Evolutionary conservation across 1,140 invertebrate species (phyloP), one percentile per base, ranked within the genome.

Genomic region (Amphibalanus amphitrite): DNA sequence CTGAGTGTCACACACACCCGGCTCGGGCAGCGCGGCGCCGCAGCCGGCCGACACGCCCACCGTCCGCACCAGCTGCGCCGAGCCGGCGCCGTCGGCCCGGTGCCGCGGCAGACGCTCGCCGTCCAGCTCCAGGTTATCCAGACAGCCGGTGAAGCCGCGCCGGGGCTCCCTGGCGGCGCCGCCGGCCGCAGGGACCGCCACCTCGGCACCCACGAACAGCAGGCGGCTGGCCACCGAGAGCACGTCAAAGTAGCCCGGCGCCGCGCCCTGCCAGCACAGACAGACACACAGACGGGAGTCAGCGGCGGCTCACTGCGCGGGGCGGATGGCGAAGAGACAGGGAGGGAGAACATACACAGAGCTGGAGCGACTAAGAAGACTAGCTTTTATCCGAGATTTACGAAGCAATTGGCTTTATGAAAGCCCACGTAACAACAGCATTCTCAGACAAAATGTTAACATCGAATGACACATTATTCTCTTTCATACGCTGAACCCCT

Each of bases 121-220:
- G 69, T 90, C 88, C 38, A 97, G 85, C 33, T 87, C 84, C 15
- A 97, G 86, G 76, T 95, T 90, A 71, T 93, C 89, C 85, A 98
- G 89, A 77, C 95, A 98, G 0, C 93, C 94, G 72, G 90, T 82
- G 78, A 95, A 95, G 3, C 93, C 92, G 40, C 77, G 77, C 25
- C 75, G 74, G 72, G 71, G 76, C 28, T 68, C 70, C n/a, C 69
- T 68, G 64, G 73, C 70, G 38, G 70, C 71, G 28, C 40, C 70
- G 28, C 68, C 67, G 30, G 33, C 69, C 15, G n/a, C 47, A 29
- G 26, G 28, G 47, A 73, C 85, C 69, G 84, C 80, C 1, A 95
- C 89, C 78, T 91, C 87, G 0, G 91, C 92, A 3, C 93, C 93
- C 64, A 95, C 82, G 76, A 90, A 92, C 28, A 94, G 81, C 76